These are phyloP conservation scores for Trematomus loennbergii DNA, from an alignment of 2,113 vertebrate genomes.

Conservation along the genomic window DNA sequence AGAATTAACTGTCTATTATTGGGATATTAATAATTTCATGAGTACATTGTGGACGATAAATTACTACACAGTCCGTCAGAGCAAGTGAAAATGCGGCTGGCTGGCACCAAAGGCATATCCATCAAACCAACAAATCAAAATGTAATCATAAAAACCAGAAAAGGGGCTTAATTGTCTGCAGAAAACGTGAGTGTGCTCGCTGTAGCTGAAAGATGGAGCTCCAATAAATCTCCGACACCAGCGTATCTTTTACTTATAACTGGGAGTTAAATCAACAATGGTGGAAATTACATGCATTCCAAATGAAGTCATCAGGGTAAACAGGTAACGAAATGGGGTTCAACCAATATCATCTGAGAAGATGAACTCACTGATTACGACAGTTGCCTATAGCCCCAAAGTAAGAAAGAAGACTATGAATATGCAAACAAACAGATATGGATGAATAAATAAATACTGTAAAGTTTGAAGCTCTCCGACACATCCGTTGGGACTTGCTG, in stretches of 20 bases:
- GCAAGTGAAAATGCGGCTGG: slow-evolving; percentile 50
- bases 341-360: slow-evolving; percentile 5
- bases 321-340: slow-evolving; percentile 18
- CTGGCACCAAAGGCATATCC: slow-evolving; percentile 59
- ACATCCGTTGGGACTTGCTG: slow-evolving; percentile 48
- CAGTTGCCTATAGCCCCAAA: slow-evolving; percentile 25
- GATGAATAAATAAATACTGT: slow-evolving; percentile 68
- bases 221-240: slow-evolving; percentile 43
- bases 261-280: slow-evolving; percentile 9
- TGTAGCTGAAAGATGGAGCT: slow-evolving; percentile 31
- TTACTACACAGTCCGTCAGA: slow-evolving; percentile 53
- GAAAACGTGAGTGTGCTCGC: slow-evolving; percentile 11
- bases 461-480: slow-evolving; percentile 59
- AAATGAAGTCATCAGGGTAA: slow-evolving; percentile 19
- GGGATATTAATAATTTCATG: slow-evolving; percentile 70
- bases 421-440: slow-evolving; percentile 67
- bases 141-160: slow-evolving; percentile 51
- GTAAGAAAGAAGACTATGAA: slow-evolving; percentile 44
- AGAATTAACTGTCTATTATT: slow-evolving; percentile 73
- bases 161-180: slow-evolving; percentile 25
- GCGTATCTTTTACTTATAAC: slow-evolving; percentile 18
- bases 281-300: not conserved
- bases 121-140: slow-evolving; percentile 71
- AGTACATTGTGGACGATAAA: slow-evolving; percentile 66
- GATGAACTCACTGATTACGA: slow-evolving; percentile 31